phyloP scores from a whole-genome alignment of 1,140 invertebrate genomes.

The Archivesica marissinica region DNA sequence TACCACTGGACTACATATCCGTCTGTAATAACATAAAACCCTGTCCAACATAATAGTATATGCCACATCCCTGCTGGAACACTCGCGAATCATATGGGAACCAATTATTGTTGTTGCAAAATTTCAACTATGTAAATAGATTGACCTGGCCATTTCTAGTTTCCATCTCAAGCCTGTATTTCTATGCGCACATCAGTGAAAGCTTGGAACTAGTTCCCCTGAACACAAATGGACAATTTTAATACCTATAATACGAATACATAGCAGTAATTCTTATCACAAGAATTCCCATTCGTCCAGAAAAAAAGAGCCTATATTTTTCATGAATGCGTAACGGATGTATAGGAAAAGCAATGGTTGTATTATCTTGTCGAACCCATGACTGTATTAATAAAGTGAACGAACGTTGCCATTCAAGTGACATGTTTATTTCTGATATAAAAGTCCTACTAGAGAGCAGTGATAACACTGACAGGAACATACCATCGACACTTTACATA shows the following conservation, averaged over 20 bases:
- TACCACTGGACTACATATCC: too few species aligned
- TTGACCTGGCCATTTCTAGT: too few species aligned
- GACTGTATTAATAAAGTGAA: not conserved
- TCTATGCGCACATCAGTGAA: too few species aligned
- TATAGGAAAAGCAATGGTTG: not conserved
- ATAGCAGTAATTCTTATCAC: not conserved
- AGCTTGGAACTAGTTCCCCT: too few species aligned
- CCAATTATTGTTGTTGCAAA: too few species aligned
- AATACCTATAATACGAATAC: not conserved
- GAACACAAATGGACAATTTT: too few species aligned
- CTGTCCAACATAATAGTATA: too few species aligned
- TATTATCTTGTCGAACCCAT: not conserved
- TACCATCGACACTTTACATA: conserved; percentile 4
- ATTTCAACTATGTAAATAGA: too few species aligned
- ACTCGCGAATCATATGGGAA: too few species aligned
- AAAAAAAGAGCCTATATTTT: not conserved
- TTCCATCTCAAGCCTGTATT: too few species aligned
- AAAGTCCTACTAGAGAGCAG: not conserved
- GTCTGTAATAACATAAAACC: too few species aligned
- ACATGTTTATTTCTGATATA: conserved; percentile 3
- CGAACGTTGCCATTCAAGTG: not conserved
- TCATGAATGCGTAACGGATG: not conserved
- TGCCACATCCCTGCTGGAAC: too few species aligned
- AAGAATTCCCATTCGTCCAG: not conserved
- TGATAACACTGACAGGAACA: conserved; percentile 10